phyloP scores from a whole-genome alignment of 2,888 invertebrate genomes.

The Drosophila engyochracea region DNA sequence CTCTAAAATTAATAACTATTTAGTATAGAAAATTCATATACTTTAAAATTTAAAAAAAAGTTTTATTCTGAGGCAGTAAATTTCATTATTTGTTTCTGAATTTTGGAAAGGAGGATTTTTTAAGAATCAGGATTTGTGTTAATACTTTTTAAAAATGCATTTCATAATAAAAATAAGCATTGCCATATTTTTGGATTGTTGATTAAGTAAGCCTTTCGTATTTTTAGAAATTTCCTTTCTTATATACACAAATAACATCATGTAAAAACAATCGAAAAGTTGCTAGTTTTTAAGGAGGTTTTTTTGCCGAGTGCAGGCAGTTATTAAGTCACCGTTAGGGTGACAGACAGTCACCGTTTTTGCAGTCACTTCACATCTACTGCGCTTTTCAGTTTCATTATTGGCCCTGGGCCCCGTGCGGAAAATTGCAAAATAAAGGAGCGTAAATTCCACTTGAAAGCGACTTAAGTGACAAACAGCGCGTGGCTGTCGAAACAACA shows the following conservation, averaged over 20 bases:
- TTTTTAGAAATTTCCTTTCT: not conserved
- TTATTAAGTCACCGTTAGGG: conserved; percentile 31
- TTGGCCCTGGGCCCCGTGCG: conserved; percentile 35
- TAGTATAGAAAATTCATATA: not conserved
- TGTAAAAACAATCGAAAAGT: not conserved
- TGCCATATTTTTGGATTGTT: rapidly evolving
- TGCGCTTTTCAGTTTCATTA: conserved; percentile 52
- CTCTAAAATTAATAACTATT: not conserved
- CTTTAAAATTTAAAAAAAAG: rapidly evolving
- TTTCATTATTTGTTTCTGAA: not conserved
- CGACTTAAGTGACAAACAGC: conserved; percentile 65
- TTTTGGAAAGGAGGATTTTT: not conserved
- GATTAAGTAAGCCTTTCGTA: not conserved
- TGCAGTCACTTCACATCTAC: conserved; percentile 48
- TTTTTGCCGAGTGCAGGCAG: not conserved
- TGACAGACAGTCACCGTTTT: conserved; percentile 46
- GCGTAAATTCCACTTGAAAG: conserved; percentile 64
- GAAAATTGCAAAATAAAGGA: conserved; percentile 75
- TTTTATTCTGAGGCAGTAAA: not conserved
- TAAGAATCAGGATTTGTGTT: not conserved
- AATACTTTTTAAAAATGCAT: not conserved
- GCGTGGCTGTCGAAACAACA: conserved; percentile 48
- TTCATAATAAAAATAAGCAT: not conserved
- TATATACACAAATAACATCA: rapidly evolving
- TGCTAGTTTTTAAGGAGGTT: not conserved